Evolutionary conservation across 2,113 vertebrate genomes (phyloP), one percentile per base, ranked within the genome.

Genomic region (Sorex araneus): DNA sequence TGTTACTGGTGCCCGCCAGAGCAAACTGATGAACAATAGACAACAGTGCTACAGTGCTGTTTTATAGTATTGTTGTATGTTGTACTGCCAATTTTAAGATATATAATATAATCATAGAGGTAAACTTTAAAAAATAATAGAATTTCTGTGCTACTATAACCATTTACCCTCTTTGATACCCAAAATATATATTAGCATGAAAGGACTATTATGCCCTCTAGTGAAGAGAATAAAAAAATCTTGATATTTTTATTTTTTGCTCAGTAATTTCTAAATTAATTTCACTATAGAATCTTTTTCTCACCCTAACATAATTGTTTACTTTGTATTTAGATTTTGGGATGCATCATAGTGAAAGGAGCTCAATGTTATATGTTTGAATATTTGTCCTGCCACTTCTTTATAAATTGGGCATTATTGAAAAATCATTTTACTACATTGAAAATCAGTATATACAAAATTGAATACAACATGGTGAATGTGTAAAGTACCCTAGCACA

Each of bases 131-230:
- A 28, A 82, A 81, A 63, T 63, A 81, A 57, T 36, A 85, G 8
- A 79, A 92, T 90, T 87, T 87, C 15, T 92, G 16, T 94, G 32
- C 21, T 92, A 13, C 32, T 81, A 28, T 70, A 87, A 87, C n/a
- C 60, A 50, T 36, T 60, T 60, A 34, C 15, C 8, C 18, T 83
- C 60, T 92, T 93, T 94, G 67, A 84, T 36, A 91, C 87, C 91
- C 70, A 92, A 13, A 92, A 57, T 19, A 67, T 36, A 27, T 80
- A 73, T 73, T 77, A 90, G 27, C n/a, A 66, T 78, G 45, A 78
- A 69, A 84, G 82, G 15, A 69, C 6, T 95, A 2, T 40, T 27
- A 23, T 74, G 67, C 3, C 6, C 74, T 91, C 13, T 76, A 64
- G 6, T 84, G 54, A 90, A 94, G 76, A 75, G 2, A 50, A 10